Conservation (phyloP, 2,797 vertebrate genomes). For the Megalops cyprinoides region DNA sequence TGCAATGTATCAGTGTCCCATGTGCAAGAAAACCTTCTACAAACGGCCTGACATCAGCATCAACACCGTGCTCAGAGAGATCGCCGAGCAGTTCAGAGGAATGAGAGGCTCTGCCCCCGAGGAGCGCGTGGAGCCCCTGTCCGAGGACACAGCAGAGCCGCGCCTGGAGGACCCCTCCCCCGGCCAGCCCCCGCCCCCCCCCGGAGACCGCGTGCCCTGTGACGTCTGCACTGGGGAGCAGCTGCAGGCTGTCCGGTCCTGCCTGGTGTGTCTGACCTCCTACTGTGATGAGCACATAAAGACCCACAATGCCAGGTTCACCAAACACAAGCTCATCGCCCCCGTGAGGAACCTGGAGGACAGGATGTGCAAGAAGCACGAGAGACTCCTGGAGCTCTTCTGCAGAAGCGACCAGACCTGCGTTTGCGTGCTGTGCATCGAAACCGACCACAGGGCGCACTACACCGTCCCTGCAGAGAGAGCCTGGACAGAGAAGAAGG, state of each 20-base stretch:
- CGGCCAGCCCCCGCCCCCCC: conserved; percentile 36
- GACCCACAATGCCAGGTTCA: conserved; percentile 70
- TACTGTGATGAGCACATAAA: conserved; percentile 78
- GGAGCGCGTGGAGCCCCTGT: not conserved
- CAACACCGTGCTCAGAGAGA: conserved; percentile 77
- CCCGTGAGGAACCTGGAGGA: conserved; percentile 78
- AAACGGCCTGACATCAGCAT: conserved; percentile 76
- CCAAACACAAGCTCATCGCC: conserved; percentile 78
- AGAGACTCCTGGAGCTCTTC: conserved; percentile 78
- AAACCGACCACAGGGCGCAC: conserved; percentile 77
- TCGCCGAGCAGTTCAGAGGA: conserved; percentile 78
- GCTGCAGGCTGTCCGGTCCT: conserved; percentile 68
- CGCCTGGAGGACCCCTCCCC: conserved; percentile 34
- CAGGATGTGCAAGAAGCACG: conserved; percentile 77
- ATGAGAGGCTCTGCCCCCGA: conserved; percentile 55
- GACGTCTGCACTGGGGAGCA: conserved; percentile 72
- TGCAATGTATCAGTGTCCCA: conserved; percentile 74
- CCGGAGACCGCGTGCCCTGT: conserved; percentile 68
- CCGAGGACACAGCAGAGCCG: not conserved
- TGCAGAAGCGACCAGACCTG: conserved; percentile 79
- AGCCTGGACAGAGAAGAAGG: conserved; percentile 76
- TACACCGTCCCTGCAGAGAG: conserved; percentile 78
- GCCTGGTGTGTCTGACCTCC: conserved; percentile 77
- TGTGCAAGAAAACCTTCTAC: conserved; percentile 79
- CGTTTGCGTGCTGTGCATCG: conserved; percentile 79